phyloP scores from a whole-genome alignment of 2,888 invertebrate species.

The Branchipolynoe longqiensis region DNA sequence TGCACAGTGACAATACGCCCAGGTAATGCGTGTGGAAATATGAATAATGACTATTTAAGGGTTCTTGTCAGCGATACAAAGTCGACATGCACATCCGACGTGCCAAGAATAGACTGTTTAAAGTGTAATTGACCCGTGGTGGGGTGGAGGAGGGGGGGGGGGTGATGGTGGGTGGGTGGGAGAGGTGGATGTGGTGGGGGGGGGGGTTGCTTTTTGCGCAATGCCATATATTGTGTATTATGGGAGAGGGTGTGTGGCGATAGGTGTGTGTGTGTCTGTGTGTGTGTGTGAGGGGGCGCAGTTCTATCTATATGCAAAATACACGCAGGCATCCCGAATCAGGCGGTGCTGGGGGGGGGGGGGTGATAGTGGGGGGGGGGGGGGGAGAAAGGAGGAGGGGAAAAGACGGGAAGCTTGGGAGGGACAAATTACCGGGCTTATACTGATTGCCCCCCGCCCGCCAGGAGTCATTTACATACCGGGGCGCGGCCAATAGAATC shows the following conservation, averaged over 20 bases:
- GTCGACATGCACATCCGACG: background rate
- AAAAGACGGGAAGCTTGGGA: background rate
- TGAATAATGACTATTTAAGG: conserved; percentile 6
- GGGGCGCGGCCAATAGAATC: background rate
- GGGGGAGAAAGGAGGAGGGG: background rate
- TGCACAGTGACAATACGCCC: conserved; percentile 12
- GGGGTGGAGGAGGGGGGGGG: too few species aligned
- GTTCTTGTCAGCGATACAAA: background rate
- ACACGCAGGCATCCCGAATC: background rate
- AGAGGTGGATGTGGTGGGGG: too few species aligned
- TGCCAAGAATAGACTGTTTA: background rate
- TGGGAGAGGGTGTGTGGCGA: background rate
- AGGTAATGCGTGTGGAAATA: background rate
- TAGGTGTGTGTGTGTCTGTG: too few species aligned
- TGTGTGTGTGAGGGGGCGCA: too few species aligned
- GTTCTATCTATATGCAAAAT: conserved; percentile 52
- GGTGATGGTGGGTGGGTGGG: too few species aligned
- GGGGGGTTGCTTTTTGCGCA: conserved; percentile 44
- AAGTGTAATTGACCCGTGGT: conserved; percentile 46
- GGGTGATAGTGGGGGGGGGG: background rate
- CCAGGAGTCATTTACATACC: background rate
- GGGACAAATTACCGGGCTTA: conserved; percentile 36
- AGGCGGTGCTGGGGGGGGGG: background rate
- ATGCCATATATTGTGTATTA: conserved; percentile 37
- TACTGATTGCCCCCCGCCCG: conserved; percentile 21